These are phyloP conservation scores for Vanessa tameamea DNA, from an alignment of 1,140 invertebrate genomes.

Conservation along the genomic window DNA sequence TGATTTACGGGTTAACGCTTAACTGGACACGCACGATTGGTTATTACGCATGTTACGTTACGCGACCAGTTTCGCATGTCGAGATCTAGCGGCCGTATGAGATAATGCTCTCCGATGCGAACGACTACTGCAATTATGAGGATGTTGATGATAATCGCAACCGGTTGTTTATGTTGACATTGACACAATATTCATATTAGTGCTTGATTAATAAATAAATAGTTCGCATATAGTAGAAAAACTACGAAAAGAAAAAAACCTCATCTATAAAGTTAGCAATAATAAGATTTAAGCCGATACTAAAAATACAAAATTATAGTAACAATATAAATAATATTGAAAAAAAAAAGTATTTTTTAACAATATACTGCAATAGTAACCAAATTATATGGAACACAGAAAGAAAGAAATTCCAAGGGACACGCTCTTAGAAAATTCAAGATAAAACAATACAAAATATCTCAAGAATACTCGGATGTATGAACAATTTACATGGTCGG, in stretches of 20 bases:
- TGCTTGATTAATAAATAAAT: too few relatives aligned
- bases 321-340: background rate
- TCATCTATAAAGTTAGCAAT: too few relatives aligned
- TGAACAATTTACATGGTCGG: conserved; percentile 41
- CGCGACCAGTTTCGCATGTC: conserved; percentile 36
- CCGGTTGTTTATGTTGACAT: conserved; percentile 1
- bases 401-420: conserved; percentile 49
- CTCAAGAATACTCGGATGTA: conserved; percentile 39
- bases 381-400: conserved; percentile 46
- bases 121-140: conserved; percentile 29
- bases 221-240: too few relatives aligned
- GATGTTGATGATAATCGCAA: conserved; percentile 3
- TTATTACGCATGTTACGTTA: conserved; percentile 54
- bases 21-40: conserved; percentile 56
- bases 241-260: too few relatives aligned
- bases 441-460: conserved; percentile 56
- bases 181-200: background rate
- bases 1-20: conserved; percentile 41
- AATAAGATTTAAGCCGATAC: background rate
- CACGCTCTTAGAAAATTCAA: conserved; percentile 43
- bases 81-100: conserved; percentile 24
- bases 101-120: conserved; percentile 20
- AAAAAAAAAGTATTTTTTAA: conserved; percentile 58
- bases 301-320: background rate
- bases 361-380: conserved; percentile 41